Conservation (phyloP, 2,113 vertebrate genomes). For the Jaculus jaculus region DNA sequence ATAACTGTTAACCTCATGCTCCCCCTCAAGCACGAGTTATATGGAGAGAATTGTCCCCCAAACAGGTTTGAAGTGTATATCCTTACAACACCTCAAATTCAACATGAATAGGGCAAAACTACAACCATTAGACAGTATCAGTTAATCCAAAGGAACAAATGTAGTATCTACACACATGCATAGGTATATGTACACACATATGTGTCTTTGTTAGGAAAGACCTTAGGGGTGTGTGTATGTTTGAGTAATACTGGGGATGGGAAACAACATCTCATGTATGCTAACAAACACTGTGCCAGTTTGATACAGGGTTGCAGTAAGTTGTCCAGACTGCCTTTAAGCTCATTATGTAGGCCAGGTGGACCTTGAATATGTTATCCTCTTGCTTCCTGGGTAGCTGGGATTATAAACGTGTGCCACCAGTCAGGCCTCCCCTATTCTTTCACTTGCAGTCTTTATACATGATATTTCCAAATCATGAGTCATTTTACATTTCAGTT, state of each 20-base stretch:
- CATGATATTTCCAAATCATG: no score
- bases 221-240: background rate
- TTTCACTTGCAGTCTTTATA: no score
- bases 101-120: background rate
- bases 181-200: no score
- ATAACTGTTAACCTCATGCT: background rate
- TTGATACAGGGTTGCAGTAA: background rate
- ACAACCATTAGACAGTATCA: background rate
- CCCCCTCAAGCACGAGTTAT: background rate
- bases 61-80: background rate
- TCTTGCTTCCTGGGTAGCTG: background rate
- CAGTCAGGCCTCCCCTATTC: background rate
- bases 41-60: background rate
- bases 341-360: background rate
- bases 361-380: background rate
- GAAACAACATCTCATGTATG: background rate
- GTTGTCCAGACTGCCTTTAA: background rate
- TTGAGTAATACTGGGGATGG: background rate
- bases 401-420: background rate
- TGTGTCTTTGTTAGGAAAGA: background rate
- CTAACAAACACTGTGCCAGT: background rate
- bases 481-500: no score
- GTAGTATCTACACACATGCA: rapidly evolving
- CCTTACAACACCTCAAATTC: background rate
- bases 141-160: background rate